Conservation (phyloP, 37 sponge, comb jelly and placozoan species). For the Tethya wilhelma region DNA sequence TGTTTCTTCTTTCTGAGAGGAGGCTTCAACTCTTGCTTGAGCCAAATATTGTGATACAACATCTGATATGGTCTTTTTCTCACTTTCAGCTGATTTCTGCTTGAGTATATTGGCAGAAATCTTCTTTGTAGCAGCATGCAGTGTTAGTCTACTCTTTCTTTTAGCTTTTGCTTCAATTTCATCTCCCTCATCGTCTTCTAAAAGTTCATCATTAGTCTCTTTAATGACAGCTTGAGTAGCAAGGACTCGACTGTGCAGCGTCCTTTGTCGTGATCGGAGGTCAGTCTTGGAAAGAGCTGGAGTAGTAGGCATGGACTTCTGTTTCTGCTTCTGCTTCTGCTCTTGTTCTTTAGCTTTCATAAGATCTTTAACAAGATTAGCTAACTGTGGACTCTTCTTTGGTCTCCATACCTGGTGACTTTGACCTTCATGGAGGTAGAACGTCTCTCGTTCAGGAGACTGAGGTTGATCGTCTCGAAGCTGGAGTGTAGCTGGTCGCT, state of each 20-base stretch:
- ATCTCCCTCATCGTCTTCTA: conserved; percentile 17
- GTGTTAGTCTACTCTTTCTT: neutral
- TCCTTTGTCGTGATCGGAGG: conserved; percentile 28
- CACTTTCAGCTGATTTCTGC: neutral
- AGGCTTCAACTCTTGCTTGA: conserved; percentile 1
- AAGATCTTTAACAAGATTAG: conserved; percentile 7
- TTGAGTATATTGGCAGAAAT: conserved; percentile 8
- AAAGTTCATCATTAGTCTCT: conserved; percentile 40
- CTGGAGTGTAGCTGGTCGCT: neutral
- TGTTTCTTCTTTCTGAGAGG: no score
- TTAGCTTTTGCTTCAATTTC: neutral
- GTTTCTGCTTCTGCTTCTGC: neutral
- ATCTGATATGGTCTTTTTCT: neutral
- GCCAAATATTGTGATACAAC: conserved; percentile 6
- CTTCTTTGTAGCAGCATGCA: conserved; percentile 20
- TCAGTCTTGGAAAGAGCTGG: neutral
- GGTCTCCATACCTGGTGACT: conserved; percentile 43
- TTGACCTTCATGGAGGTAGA: conserved; percentile 37
- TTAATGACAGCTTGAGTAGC: conserved; percentile 45
- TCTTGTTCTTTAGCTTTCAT: neutral
- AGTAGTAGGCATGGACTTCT: neutral
- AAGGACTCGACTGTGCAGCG: conserved; percentile 20
- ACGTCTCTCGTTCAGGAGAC: neutral
- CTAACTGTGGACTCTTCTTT: conserved; percentile 3
- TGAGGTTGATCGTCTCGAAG: neutral